A percentile compares a stretch with the other conserved stretches of the same genome.
phyloP scores from a whole-genome alignment of 2,888 invertebrate species.

The Apamea crenata region DNA sequence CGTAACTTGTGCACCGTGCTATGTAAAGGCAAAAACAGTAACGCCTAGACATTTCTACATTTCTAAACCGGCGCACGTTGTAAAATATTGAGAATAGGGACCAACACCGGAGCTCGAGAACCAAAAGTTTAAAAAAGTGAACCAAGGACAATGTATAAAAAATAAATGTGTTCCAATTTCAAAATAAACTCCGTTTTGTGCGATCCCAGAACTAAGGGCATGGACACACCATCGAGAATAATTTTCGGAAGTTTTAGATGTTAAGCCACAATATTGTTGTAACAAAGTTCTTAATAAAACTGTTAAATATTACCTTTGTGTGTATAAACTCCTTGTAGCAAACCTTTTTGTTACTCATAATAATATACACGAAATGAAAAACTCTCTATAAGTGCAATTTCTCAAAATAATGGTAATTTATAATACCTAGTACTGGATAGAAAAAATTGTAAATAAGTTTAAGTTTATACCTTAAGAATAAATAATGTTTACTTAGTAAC shows the following conservation, averaged over 20 bases:
- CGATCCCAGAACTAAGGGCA: slow-evolving; percentile 26
- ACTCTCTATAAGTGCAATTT: slow-evolving; percentile 72
- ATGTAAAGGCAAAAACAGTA: neutral
- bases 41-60: slow-evolving; percentile 9
- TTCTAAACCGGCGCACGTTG: neutral
- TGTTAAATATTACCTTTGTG: slow-evolving; percentile 28
- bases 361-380: slow-evolving; percentile 47
- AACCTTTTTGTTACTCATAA: slow-evolving; percentile 37
- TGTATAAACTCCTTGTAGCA: slow-evolving; percentile 43
- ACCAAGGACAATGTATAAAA: slow-evolving; percentile 42
- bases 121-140: slow-evolving; percentile 45
- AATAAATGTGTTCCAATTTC: slow-evolving; percentile 47
- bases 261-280: slow-evolving; percentile 33
- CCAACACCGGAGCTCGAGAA: slow-evolving; percentile 29
- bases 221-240: slow-evolving; percentile 40
- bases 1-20: neutral
- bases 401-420: slow-evolving; percentile 53
- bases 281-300: slow-evolving; percentile 26
- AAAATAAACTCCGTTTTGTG: slow-evolving; percentile 49
- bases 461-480: slow-evolving; percentile 18
- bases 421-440: slow-evolving; percentile 40
- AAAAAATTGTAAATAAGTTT: slow-evolving; percentile 62
- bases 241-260: slow-evolving; percentile 44
- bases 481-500: slow-evolving; percentile 34
- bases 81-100: slow-evolving; percentile 25